These are phyloP conservation scores for Aleiodes leptofemur DNA, from an alignment of 2,888 invertebrate species.

Conservation along the genomic window DNA sequence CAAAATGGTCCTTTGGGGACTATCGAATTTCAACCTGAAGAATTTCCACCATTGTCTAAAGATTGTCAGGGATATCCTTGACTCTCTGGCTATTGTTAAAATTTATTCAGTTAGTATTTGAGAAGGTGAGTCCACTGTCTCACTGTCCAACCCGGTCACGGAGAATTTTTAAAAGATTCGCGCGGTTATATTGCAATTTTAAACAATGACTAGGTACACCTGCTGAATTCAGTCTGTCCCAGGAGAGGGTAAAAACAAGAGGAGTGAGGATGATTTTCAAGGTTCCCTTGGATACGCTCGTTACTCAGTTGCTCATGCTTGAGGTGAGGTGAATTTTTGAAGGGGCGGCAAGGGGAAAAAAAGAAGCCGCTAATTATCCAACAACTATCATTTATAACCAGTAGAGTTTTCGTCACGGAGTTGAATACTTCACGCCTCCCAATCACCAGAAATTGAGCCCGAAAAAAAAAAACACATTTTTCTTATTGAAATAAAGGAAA, in stretches of 20 bases:
- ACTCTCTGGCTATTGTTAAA: slow-evolving; percentile 9
- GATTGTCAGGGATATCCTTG: slow-evolving; percentile 25
- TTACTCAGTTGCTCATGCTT: slow-evolving; percentile 45
- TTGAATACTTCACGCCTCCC: slow-evolving; percentile 10
- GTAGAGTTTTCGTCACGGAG: slow-evolving; percentile 40
- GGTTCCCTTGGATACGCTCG: slow-evolving; percentile 48
- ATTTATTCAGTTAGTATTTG: neutral
- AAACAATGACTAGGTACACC: slow-evolving; percentile 60
- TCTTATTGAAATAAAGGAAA: neutral
- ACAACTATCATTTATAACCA: slow-evolving; percentile 70
- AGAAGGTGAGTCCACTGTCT: neutral
- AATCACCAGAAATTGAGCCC: no score
- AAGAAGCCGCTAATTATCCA: slow-evolving; percentile 72
- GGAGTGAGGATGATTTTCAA: slow-evolving; percentile 1
- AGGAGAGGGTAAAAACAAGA: slow-evolving; percentile 40
- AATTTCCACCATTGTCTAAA: slow-evolving; percentile 57
- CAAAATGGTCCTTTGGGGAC: slow-evolving; percentile 45
- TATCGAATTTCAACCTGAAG: slow-evolving; percentile 59
- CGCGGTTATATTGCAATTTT: slow-evolving; percentile 64
- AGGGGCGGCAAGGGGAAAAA: slow-evolving; percentile 39
- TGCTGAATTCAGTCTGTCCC: slow-evolving; percentile 52
- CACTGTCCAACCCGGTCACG: slow-evolving; percentile 63
- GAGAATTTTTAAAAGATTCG: slow-evolving; percentile 52
- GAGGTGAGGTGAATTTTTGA: slow-evolving; percentile 36
- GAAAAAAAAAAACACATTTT: neutral